A percentile compares a stretch with the other conserved stretches of the same genome.
Conservation (phyloP, 2,888 invertebrate genomes). For the Rhopalosiphum nymphaeae region DNA sequence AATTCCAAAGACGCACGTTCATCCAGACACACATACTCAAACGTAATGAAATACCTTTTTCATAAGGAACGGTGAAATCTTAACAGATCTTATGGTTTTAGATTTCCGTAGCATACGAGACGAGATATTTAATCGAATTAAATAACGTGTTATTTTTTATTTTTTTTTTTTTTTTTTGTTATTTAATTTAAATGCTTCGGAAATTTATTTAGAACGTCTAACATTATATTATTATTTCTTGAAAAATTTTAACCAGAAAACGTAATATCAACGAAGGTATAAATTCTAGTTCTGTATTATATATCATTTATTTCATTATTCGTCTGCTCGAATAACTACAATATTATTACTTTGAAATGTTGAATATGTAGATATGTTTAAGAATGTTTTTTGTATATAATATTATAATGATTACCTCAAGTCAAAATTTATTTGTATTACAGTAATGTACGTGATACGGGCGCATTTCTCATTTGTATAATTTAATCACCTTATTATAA, state of each 20-base stretch:
- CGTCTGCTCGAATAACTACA: neutral
- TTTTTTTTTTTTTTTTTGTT: too few species aligned
- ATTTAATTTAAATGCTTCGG: slow-evolving; percentile 10
- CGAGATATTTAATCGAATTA: slow-evolving; percentile 1
- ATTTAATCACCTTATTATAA: neutral
- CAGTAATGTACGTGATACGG: neutral
- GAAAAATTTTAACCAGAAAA: neutral
- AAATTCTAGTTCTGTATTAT: neutral
- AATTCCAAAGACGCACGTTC: slow-evolving; percentile 39
- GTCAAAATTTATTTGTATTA: neutral
- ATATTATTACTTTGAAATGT: neutral
- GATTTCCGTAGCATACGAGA: slow-evolving; percentile 13
- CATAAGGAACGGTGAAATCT: slow-evolving; percentile 19
- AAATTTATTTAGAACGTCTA: neutral
- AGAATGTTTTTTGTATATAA: neutral
- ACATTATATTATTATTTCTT: neutral
- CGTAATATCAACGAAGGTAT: neutral
- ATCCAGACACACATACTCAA: neutral
- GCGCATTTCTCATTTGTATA: neutral
- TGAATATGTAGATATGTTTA: neutral
- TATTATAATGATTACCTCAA: neutral
- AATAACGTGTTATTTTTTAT: slow-evolving; percentile 5
- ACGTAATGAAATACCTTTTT: slow-evolving; percentile 52
- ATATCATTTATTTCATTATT: neutral
- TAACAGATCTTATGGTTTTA: slow-evolving; percentile 15